Base-by-base conservation (phyloP, 2,797 vertebrate species). In the Orestias chungarensis region DNA sequence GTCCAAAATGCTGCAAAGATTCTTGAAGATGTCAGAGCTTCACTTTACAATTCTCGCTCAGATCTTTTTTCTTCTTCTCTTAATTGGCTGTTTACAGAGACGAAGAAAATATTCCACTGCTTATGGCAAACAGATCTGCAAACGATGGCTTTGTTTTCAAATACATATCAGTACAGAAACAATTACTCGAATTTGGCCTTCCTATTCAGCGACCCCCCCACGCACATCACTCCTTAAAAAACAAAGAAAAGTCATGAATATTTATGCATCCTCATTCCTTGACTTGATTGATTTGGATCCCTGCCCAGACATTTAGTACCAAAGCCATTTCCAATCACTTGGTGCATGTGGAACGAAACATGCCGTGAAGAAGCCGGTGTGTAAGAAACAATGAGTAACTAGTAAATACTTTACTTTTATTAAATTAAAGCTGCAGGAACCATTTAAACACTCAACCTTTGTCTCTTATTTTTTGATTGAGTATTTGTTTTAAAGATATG, bases 201-300 rank as follows among this genome's bases (percentile, higher is more conserved):
- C 29, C 64, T 52, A 57, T 87, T 87, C 47, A 55, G 62, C 68
- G 71, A 76, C 47, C 69, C 65, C 40, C n/a, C n/a, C n/a, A n/a
- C n/a, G n/a, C n/a, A n/a, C n/a, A n/a, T n/a, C n/a, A n/a, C n/a
- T n/a, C n/a, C n/a, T n/a, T n/a, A 42, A 66, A 73, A 40, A 83
- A 87, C 80, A 87, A 89, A 84, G 69, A 47, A 15, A 55, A 38
- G 12, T 59, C 81, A 86, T 88, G 76, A 83, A 89, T 90, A 89
- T 89, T 84, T 52, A 88, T 82, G 67, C 31, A 3, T 64, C 67
- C 66, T 74, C 72, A 73, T 81, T 84, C 76, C 83, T 82, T 82
- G 73, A 87, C 81, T 68, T 88, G 84, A 88, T 86, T 85, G 82
- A 84, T 78, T 87, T 89, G 90, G 85, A 85, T 74, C 42, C 7